phyloP scores from a whole-genome alignment of 2,113 vertebrate genomes.

The Triplophysa rosa region DNA sequence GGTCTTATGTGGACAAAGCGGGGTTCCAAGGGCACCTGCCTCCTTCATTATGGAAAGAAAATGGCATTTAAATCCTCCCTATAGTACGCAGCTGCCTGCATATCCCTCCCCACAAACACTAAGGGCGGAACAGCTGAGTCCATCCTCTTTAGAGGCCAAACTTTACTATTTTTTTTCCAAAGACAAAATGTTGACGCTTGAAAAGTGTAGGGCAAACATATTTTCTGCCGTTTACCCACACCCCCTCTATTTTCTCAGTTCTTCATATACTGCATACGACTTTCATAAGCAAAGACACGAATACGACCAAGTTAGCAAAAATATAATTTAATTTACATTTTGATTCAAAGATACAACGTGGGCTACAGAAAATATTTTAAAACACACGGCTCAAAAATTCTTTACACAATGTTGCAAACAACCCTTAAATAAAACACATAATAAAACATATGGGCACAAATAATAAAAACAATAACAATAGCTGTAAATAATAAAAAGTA shows the following conservation, averaged over 20 bases:
- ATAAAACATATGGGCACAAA: constrained; percentile 54
- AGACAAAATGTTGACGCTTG: constrained; percentile 48
- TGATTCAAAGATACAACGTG: constrained; percentile 35
- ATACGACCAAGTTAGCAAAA: constrained; percentile 49
- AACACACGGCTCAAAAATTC: constrained; percentile 62
- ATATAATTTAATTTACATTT: constrained; percentile 57
- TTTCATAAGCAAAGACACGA: constrained; percentile 31
- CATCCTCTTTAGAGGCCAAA: constrained; percentile 42
- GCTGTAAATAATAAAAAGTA: constrained; percentile 53
- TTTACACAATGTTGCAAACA: constrained; percentile 68
- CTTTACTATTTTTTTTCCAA: constrained; percentile 36
- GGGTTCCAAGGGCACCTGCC: constrained; percentile 79
- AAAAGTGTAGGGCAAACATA: constrained; percentile 36
- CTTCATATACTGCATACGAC: constrained; percentile 2
- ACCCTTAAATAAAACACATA: constrained; percentile 71
- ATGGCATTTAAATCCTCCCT: constrained; percentile 75
- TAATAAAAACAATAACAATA: constrained; percentile 42
- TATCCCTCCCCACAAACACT: constrained; percentile 38
- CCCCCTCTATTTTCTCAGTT: neutral
- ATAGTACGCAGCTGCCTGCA: constrained; percentile 75
- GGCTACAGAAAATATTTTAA: constrained; percentile 47
- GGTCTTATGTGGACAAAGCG: constrained; percentile 73
- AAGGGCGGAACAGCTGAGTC: constrained; percentile 53
- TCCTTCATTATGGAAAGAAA: constrained; percentile 72
- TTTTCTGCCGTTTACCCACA: constrained; percentile 11